phyloP scores from a whole-genome alignment of 2,797 vertebrate species.

The Pantherophis vulpinus region DNA sequence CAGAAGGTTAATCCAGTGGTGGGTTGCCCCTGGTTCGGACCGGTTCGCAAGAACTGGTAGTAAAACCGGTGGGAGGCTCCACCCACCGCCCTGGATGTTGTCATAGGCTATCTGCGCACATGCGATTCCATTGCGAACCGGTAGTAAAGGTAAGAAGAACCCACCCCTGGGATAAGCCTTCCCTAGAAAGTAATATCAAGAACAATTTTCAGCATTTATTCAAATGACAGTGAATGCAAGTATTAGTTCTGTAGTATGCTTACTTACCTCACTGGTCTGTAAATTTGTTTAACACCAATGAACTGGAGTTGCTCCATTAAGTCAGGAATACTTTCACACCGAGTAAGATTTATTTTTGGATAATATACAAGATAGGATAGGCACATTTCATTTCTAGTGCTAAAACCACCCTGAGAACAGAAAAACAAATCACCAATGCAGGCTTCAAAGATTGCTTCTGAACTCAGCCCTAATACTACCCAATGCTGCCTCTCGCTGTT shows the following conservation, averaged over 20 bases:
- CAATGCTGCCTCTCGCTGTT: not conserved
- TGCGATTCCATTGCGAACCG: too few relatives aligned
- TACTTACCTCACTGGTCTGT: constrained; percentile 80
- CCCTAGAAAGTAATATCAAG: not conserved
- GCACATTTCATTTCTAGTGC: constrained; percentile 87
- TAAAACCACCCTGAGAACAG: constrained; percentile 81
- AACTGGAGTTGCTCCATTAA: constrained; percentile 84
- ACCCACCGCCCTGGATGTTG: too few relatives aligned
- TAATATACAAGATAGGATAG: constrained; percentile 86
- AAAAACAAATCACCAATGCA: constrained; percentile 40
- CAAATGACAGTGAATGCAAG: not conserved
- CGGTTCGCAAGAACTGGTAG: too few relatives aligned
- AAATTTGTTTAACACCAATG: constrained; percentile 86
- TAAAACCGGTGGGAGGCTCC: too few relatives aligned
- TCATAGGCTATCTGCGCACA: too few relatives aligned
- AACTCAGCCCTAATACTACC: not conserved
- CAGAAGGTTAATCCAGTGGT: not conserved
- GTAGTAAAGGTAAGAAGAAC: too few relatives aligned
- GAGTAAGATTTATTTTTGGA: constrained; percentile 83
- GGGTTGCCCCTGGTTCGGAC: too few relatives aligned
- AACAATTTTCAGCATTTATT: not conserved
- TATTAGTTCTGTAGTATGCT: not conserved
- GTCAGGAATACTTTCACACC: constrained; percentile 85
- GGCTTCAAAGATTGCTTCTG: not conserved
- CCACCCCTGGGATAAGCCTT: not conserved